Evolutionary conservation across 2,113 vertebrate species (phyloP), one percentile per base, ranked within the genome.

Genomic region (Taxidea taxus): DNA sequence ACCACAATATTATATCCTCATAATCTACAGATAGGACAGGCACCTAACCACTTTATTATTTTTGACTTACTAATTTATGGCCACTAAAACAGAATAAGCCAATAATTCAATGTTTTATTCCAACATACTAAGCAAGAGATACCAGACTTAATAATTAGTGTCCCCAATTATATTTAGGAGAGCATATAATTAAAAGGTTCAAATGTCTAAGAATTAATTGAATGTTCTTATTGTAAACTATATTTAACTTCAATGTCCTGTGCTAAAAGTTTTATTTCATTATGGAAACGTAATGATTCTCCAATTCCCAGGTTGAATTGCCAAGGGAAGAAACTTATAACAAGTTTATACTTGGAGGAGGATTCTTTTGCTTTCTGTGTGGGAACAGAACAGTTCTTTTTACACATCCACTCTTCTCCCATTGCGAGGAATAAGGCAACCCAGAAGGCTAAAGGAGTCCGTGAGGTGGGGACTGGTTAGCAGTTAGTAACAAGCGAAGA

Each of bases 211-310:
- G 92, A 90, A 27, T 27, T 75, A 70, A 80, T 54, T 80, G n/a
- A 83, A 51, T 83, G 23, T n/a, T 94, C 47, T 64, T n/a, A 37
- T 37, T 95, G 4, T 83, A 64, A 64, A 78, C n/a, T 87, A 6
- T 84, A 80, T 94, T 93, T 78, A 91, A 44, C 39, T 75, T 96
- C 31, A 92, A 1, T 78, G 11, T 78, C n/a, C n/a, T 90, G 44
- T 70, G 56, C 20, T 60, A 29, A 70, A 92, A 81, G 9, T 54
- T 95, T 86, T 91, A 18, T 68, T 97, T 98, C 10, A 44, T 78
- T 84, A 60, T 94, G n/a, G 62, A 11, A 88, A 7, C 16, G 85
- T 87, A 96, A 31, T 75, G 78, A 62, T 68, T 92, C 14, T 78
- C 68, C 3, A 92, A 7, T 91, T 87, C 23, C 54, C 49, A 68